phyloP scores from a whole-genome alignment of 2,113 vertebrate species.

The Gobius niger region DNA sequence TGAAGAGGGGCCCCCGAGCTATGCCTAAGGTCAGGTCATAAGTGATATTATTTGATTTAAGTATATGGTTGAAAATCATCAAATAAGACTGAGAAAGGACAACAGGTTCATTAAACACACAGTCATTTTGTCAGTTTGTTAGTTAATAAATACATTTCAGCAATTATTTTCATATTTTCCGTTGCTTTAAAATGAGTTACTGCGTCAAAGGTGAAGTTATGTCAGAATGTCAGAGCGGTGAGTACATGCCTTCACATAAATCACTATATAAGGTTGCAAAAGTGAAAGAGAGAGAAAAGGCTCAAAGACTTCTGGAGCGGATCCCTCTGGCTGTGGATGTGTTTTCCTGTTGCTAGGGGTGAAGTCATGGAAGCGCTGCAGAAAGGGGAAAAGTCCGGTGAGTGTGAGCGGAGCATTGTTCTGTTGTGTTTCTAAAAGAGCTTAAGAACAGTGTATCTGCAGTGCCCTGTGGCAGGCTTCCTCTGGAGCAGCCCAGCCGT shows the following conservation, averaged over 20 bases:
- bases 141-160: no score
- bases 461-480: neutral
- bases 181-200: no score
- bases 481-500: neutral
- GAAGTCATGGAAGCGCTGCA: conserved; percentile 72
- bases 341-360: conserved; percentile 71
- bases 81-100: no score
- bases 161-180: no score
- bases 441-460: neutral
- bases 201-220: no score
- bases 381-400: conserved; percentile 36
- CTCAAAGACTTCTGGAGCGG: conserved; percentile 47
- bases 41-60: no score
- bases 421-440: conserved; percentile 29
- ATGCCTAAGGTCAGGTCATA: no score
- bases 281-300: conserved; percentile 23
- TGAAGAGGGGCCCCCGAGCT: no score
- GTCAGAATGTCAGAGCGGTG: no score
- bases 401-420: conserved; percentile 54
- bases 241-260: conserved; percentile 10
- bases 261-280: conserved; percentile 34
- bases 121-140: no score
- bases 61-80: no score
- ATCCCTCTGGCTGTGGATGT: conserved; percentile 60
- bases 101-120: no score